Evolutionary conservation across 2,888 invertebrate species (phyloP).

Genomic region (Epirrhoe tristata): DNA sequence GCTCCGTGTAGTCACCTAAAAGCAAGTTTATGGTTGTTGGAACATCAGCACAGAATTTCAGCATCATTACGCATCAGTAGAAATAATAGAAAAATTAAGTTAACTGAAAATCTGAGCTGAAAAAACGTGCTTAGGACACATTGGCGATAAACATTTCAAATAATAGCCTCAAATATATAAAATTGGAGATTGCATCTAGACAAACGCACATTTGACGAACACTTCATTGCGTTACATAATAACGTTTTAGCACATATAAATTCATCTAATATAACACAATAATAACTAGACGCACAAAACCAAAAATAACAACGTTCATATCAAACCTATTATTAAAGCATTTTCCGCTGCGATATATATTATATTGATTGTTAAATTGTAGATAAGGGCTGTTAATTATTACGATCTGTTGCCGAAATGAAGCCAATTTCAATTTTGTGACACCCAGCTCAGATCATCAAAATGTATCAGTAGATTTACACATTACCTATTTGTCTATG

Average conservation of each 20-base stretch:
- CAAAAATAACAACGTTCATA: constrained; percentile 68
- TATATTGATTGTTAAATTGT: constrained; percentile 57
- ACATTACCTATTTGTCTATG: constrained; percentile 39
- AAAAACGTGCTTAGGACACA: constrained; percentile 72
- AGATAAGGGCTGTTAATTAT: constrained; percentile 65
- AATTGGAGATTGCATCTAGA: constrained; percentile 74
- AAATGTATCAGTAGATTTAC: constrained; percentile 48
- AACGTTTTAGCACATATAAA: constrained; percentile 83
- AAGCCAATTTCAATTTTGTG: constrained; percentile 75
- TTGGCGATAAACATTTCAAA: constrained; percentile 69
- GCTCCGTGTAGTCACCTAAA: constrained; percentile 83
- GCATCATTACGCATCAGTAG: constrained; percentile 31
- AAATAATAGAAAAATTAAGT: constrained; percentile 8
- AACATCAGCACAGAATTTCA: constrained; percentile 70
- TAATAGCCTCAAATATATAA: constrained; percentile 68
- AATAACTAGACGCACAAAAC: constrained; percentile 71
- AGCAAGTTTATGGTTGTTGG: constrained; percentile 74
- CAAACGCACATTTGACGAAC: constrained; percentile 78
- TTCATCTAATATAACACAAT: constrained; percentile 75
- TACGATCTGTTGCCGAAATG: constrained; percentile 86
- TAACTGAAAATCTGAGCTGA: constrained; percentile 67
- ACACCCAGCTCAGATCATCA: constrained; percentile 85
- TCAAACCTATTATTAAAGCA: constrained; percentile 78
- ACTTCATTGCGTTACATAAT: constrained; percentile 84
- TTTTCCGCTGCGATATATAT: constrained; percentile 65